Conservation (phyloP, 2,888 invertebrate species). For the Napeogenes sylphis region DNA sequence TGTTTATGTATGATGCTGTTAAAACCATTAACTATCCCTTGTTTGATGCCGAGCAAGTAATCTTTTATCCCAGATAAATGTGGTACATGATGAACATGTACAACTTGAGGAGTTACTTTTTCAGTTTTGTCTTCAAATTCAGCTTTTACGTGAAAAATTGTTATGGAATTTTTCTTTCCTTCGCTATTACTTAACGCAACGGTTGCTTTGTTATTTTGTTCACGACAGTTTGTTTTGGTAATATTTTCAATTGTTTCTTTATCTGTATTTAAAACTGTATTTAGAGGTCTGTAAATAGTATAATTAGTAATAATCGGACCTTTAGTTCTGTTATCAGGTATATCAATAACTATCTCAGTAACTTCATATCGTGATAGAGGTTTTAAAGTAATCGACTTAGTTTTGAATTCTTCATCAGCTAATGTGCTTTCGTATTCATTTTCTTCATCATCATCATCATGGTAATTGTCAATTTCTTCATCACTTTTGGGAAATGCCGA, state of each 20-base stretch:
- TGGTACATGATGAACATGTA: conserved; percentile 16
- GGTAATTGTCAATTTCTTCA: neutral
- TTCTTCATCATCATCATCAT: conserved; percentile 4
- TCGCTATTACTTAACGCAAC: conserved; percentile 14
- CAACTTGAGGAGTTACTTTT: conserved; percentile 16
- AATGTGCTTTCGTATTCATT: conserved; percentile 13
- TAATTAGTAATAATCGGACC: conserved; percentile 46
- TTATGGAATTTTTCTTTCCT: conserved; percentile 34
- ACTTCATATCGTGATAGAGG: conserved; percentile 47
- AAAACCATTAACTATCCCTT: conserved; percentile 42
- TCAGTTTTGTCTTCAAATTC: conserved; percentile 42
- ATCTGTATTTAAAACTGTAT: conserved; percentile 33
- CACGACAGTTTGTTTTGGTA: conserved; percentile 10
- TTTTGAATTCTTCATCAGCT: conserved; percentile 1
- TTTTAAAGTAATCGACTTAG: conserved; percentile 11
- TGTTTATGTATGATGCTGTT: conserved; percentile 40
- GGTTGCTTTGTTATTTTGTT: conserved; percentile 22
- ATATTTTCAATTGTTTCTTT: conserved; percentile 18
- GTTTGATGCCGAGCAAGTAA: conserved; percentile 41
- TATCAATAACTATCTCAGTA: conserved; percentile 52
- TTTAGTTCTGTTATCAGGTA: conserved; percentile 46
- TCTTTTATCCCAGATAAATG: conserved; percentile 41
- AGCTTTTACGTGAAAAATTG: conserved; percentile 42
- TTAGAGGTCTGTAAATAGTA: conserved; percentile 39
- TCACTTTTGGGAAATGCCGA: neutral